Base-by-base conservation (phyloP, 2,888 invertebrate genomes). In the Brachypterus glaber region DNA sequence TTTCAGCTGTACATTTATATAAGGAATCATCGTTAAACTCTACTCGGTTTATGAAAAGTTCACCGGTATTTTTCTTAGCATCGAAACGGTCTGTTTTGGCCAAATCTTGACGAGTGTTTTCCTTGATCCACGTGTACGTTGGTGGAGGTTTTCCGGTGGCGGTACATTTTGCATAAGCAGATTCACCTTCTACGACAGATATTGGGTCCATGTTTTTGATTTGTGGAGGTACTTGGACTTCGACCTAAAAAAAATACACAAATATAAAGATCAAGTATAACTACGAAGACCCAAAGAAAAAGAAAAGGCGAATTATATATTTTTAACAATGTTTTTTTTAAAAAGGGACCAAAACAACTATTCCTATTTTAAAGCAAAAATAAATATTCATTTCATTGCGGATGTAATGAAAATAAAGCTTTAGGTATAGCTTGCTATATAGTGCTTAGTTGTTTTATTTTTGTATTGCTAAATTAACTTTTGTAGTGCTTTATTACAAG, bases 101-200 rank as follows among this genome's bases (percentile, higher is more conserved):
- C 37, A 90, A 70, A 62, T 89, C 81, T 70, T 76, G 73, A 35
- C 82, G 77, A 2, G 76, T 79, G 35, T 76, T 69, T 41, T 77
- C 73, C 53, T 85, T 83, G 39, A 89, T 81, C 92, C 92, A 92
- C 17, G 76, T 76, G 57, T 82, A 87, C 39, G 73, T 76, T 30
- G 92, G 91, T 11, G 78, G 76, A 1, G 92, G 92, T 60, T 89
- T 90, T 12, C 90, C 91, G 26, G 69, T 74, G 0, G 88, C 90
- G 49, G 75, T 75, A 60, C 92, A 92, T 36, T 73, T 71, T 24
- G 87, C 77, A 2, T 77, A 73, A 21, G 82, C 82, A 17, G 78
- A 72, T 61, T 86, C 83, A 0, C 86, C 88, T 66, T 92, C 91
- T 25, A 84, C 73, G 3, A 87, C 82, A 54, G 83, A 79, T 13